A percentile compares a stretch with the other conserved stretches of the same genome.
phyloP scores from a whole-genome alignment of 2,888 invertebrate species.

The Polyploca ridens region DNA sequence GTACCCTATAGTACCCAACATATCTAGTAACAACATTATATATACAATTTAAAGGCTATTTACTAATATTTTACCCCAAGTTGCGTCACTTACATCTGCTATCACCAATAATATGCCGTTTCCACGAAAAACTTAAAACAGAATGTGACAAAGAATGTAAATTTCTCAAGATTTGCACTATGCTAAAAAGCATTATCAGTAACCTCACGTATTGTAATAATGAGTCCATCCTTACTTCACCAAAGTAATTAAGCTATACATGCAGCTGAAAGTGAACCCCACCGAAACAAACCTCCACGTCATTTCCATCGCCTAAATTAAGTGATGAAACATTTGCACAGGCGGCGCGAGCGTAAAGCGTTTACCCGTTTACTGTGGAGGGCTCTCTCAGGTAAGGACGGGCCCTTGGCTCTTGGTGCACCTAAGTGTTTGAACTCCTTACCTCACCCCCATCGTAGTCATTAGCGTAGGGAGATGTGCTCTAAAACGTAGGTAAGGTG shows the following conservation, averaged over 20 bases:
- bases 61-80: too few relatives aligned
- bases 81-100: too few relatives aligned
- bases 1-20: not conserved
- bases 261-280: conserved; percentile 14
- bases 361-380: conserved; percentile 57
- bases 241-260: conserved; percentile 2
- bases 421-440: conserved; percentile 54
- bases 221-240: not conserved
- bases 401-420: conserved; percentile 39
- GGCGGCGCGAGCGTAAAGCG: conserved; percentile 39
- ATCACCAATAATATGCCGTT: not conserved
- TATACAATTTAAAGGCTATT: too few relatives aligned
- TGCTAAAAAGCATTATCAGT: not conserved
- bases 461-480: conserved; percentile 8
- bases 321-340: conserved; percentile 54
- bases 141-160: too few relatives aligned
- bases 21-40: not conserved
- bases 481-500: not conserved
- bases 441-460: conserved; percentile 25
- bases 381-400: conserved; percentile 41
- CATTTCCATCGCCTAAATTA: conserved; percentile 39
- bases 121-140: not conserved
- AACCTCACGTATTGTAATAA: not conserved
- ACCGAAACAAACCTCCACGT: conserved; percentile 12
- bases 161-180: too few relatives aligned